These are phyloP conservation scores for Chondrilla cf. caribensis DNA, from an alignment of 37 sponge, comb jelly and placozoan species.

Conservation along the genomic window DNA sequence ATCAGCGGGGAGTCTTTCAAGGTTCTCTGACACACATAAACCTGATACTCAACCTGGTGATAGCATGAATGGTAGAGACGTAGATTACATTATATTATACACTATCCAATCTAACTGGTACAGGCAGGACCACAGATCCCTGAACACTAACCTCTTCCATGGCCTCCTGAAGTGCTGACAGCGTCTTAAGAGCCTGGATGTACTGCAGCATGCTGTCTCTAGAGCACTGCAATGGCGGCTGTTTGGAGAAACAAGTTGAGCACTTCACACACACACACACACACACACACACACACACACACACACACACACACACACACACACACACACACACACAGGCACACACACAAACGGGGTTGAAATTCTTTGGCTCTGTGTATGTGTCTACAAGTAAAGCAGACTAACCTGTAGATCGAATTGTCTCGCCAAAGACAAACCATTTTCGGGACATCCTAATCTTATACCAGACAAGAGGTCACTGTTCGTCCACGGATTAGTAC, in stretches of 20 bases:
- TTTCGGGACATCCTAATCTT: constrained; percentile 10
- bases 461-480: background rate
- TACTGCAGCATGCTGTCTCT: background rate
- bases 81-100: background rate
- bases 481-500: background rate
- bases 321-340: too few species aligned
- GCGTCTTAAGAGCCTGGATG: background rate
- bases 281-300: too few species aligned
- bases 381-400: background rate
- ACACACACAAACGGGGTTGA: too few species aligned
- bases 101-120: too few species aligned
- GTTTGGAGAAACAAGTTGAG: too few species aligned
- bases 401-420: background rate
- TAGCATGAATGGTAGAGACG: background rate
- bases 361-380: too few species aligned
- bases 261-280: too few species aligned
- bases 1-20: background rate
- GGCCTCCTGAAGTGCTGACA: background rate
- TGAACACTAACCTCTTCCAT: background rate
- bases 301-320: too few species aligned
- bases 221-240: background rate
- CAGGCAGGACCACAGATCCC: background rate
- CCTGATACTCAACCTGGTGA: background rate
- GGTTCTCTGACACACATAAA: background rate
- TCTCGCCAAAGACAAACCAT: background rate